Evolutionary conservation across 1,140 invertebrate genomes (phyloP).

Genomic region (Odontomachus brunneus): DNA sequence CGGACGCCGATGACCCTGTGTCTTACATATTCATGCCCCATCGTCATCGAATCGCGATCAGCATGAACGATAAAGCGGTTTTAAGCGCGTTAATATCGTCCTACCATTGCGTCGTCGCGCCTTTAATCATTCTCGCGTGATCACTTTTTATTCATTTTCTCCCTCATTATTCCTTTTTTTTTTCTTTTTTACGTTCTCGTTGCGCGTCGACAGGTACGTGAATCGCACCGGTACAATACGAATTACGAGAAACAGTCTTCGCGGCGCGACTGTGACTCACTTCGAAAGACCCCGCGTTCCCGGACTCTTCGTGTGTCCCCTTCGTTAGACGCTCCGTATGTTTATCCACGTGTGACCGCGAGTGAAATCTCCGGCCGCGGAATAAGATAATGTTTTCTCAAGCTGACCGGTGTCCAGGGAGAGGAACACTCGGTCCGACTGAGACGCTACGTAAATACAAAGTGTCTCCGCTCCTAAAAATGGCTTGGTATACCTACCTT

Average conservation of each 20-base stretch:
- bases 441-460: conserved; percentile 44
- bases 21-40: conserved; percentile 72
- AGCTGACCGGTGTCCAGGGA: conserved; percentile 35
- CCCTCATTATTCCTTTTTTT: no score
- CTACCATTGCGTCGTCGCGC: conserved; percentile 47
- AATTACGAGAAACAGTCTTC: not conserved
- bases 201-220: conserved; percentile 14
- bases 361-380: conserved; percentile 44
- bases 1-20: conserved; percentile 50
- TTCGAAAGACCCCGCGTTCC: conserved; percentile 25
- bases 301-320: not conserved
- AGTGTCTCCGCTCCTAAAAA: not conserved
- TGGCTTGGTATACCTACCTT: not conserved
- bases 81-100: no score
- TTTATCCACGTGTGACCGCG: conserved; percentile 64
- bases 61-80: conserved; percentile 66
- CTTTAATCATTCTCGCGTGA: conserved; percentile 21
- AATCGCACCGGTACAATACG: conserved; percentile 14
- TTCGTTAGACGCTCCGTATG: conserved; percentile 34
- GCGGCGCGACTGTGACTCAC: not conserved
- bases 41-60: conserved; percentile 66
- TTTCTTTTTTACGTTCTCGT: not conserved
- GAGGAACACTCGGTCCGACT: conserved; percentile 15
- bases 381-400: conserved; percentile 68
- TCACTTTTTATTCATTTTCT: conserved; percentile 31